These are phyloP conservation scores for Carcharodon carcharias DNA, from an alignment of 2,797 vertebrate genomes.

Conservation along the genomic window DNA sequence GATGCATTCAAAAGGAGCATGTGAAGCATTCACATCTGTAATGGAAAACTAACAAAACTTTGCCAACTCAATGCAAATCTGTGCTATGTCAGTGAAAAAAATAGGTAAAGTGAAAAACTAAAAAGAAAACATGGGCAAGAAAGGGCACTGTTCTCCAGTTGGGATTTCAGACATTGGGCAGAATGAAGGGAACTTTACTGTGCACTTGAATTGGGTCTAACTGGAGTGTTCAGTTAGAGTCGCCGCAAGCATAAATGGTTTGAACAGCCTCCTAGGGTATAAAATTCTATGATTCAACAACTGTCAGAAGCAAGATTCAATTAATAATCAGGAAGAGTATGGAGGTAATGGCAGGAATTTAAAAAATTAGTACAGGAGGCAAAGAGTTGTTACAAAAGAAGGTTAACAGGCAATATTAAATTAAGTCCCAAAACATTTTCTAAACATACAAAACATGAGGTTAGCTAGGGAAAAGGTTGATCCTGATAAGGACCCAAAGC, in stretches of 20 bases:
- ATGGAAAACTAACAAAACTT: neutral
- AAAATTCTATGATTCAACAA: too few relatives aligned
- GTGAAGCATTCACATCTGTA: neutral
- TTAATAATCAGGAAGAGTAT: too few relatives aligned
- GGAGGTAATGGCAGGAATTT: too few relatives aligned
- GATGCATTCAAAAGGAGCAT: neutral
- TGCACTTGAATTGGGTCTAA: neutral
- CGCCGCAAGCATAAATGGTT: neutral
- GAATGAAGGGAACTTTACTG: neutral
- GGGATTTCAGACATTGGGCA: neutral
- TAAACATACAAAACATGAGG: too few relatives aligned
- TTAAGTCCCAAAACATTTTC: too few relatives aligned
- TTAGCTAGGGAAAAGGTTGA: too few relatives aligned
- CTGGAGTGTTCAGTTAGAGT: neutral
- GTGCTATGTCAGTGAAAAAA: neutral
- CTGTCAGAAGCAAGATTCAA: too few relatives aligned
- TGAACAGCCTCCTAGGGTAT: neutral
- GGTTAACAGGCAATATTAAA: too few relatives aligned
- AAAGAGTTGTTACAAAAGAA: too few relatives aligned
- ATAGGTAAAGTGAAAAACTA: neutral
- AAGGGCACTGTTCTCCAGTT: neutral
- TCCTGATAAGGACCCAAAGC: too few relatives aligned
- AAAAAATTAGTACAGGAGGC: too few relatives aligned
- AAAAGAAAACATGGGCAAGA: neutral
- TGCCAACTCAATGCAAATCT: neutral